Evolutionary conservation across 2,888 invertebrate species (phyloP).

Genomic region (Sicus ferrugineus): DNA sequence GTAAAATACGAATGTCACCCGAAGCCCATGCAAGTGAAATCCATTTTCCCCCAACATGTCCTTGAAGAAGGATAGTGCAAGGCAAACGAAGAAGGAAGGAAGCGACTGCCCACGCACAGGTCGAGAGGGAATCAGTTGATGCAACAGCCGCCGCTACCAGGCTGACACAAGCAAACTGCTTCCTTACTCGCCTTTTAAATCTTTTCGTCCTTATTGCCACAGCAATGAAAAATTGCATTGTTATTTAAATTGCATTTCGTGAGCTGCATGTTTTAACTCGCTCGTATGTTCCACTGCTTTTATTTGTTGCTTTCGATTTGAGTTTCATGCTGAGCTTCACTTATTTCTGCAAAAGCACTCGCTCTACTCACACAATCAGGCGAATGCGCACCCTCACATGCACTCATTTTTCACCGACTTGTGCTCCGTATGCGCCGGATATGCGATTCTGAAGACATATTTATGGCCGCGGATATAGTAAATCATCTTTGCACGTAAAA

Average conservation of each 20-base stretch:
- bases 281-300: not conserved
- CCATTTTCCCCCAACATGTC: not conserved
- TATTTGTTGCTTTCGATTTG: constrained; percentile 13
- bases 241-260: constrained; percentile 38
- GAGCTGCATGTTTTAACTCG: not conserved
- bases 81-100: too few species aligned
- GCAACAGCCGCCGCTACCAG: not conserved
- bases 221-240: constrained; percentile 31
- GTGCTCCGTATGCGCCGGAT: constrained; percentile 8
- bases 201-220: not conserved
- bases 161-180: not conserved
- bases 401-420: constrained; percentile 4
- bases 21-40: not conserved
- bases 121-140: not conserved
- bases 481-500: constrained; percentile 29
- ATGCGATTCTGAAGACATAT: constrained; percentile 33
- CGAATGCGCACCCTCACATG: not conserved
- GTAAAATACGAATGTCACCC: not conserved
- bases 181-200: not conserved
- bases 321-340: constrained; percentile 27
- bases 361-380: not conserved
- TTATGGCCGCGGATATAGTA: constrained; percentile 31
- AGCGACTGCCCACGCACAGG: not conserved
- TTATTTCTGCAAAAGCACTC: not conserved
- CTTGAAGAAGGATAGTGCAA: too few species aligned